Base-by-base conservation (phyloP, 2,888 invertebrate genomes). In the Eupeodes latifasciatus region DNA sequence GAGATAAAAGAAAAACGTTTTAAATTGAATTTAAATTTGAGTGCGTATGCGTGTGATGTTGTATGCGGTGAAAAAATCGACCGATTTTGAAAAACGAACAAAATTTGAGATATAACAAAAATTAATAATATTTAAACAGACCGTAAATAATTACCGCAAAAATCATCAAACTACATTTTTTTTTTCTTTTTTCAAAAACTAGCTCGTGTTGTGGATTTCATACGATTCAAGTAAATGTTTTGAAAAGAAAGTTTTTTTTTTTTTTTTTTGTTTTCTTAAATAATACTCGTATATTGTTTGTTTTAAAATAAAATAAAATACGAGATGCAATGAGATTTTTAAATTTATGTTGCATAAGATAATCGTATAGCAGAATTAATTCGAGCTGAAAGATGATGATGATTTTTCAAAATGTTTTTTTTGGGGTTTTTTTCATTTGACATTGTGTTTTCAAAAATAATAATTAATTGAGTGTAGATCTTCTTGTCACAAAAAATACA, bases 281-380 rank as follows among this genome's bases (percentile, higher is more conserved):
- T 7, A 40, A 40, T 4, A 5, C 9, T 40, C 9, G 40, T 40
- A 5, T 53, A 0, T 36, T 36, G 34, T 59, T 34, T 36, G 27
- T 66, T 62, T 62, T 62, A 44, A 71, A 71, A 55, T n/a, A 27
- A 59, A 67, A 57, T 74, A 27, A 59, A 67, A 57, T 74, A 71
- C 57, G 59, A 44, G 27, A 7, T 79, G 61, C 67, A 80, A 57
- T 84, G 55, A 11, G 62, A 51, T 75, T 66, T 40, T 57, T 10
- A 69, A 81, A 81, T 64, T 64, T 16, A 69, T 19, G 55, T 84
- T 84, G 84, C 84, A 84, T 84, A 84, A 84, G 69, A 19, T 27
- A 27, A 27, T 27, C 27, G 27, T 27, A 27, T 27, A 49, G 19
- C 1, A 55, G 74, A 61, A 80, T 69, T 36, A 79, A 11, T 47